These are phyloP conservation scores for Gonioctena quinquepunctata DNA, from an alignment of 1,140 invertebrate genomes.

Conservation along the genomic window DNA sequence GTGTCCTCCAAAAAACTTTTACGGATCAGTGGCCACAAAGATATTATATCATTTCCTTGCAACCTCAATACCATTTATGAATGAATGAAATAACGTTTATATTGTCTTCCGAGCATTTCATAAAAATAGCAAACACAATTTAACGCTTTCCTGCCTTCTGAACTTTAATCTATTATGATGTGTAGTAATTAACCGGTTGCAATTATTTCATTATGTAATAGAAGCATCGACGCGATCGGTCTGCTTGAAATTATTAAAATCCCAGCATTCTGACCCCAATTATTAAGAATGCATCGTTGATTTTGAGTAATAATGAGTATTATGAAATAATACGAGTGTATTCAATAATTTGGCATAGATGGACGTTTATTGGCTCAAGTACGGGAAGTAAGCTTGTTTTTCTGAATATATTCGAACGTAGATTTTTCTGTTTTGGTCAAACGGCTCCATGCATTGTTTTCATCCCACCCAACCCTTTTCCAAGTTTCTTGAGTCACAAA, in stretches of 20 bases:
- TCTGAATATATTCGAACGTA: too few species aligned
- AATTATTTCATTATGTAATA: not conserved
- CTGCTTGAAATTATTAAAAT: not conserved
- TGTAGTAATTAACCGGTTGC: not conserved
- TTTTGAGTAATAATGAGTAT: not conserved
- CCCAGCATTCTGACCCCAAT: not conserved
- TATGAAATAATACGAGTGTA: not conserved
- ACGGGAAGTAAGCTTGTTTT: too few species aligned
- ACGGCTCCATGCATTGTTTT: too few species aligned
- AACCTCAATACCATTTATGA: not conserved
- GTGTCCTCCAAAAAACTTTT: too few species aligned
- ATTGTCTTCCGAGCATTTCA: not conserved
- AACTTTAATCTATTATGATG: not conserved
- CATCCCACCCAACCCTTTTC: too few species aligned
- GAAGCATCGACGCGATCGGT: not conserved
- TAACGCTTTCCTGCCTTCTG: not conserved
- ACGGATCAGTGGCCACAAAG: too few species aligned
- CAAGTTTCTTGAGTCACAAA: too few species aligned
- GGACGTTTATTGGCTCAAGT: too few species aligned
- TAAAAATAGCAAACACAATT: not conserved
- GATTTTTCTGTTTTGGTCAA: too few species aligned
- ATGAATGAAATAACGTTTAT: not conserved
- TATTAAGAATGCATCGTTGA: not conserved
- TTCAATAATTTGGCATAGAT: too few species aligned
- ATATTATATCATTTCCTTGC: too few species aligned